A percentile compares a stretch with the other conserved stretches of the same genome.
These are phyloP conservation scores for Chloebia gouldiae DNA, from an alignment of 2,113 vertebrate genomes.

Conservation along the genomic window DNA sequence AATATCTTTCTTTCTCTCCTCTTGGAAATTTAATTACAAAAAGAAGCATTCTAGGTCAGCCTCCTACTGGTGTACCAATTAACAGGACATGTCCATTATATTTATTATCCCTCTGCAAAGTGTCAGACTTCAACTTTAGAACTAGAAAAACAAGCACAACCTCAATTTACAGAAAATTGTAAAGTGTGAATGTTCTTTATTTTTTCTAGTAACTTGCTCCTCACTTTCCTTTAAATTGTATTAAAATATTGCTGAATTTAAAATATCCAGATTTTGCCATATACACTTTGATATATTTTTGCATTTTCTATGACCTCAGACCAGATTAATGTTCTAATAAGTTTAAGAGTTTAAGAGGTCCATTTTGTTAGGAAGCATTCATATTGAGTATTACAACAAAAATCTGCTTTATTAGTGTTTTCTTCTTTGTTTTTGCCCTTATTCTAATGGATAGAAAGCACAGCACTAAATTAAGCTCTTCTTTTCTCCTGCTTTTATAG, in stretches of 20 bases:
- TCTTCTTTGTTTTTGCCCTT: not conserved
- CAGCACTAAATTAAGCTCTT: not conserved
- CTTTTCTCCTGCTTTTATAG: not conserved
- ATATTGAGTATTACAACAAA: not conserved
- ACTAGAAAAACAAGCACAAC: not conserved
- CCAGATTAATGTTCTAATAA: not conserved
- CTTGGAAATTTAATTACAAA: conserved; percentile 28
- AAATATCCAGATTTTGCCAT: not conserved
- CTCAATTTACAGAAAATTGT: conserved; percentile 12
- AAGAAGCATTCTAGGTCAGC: conserved; percentile 22
- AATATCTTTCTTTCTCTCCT: not conserved
- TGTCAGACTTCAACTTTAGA: conserved; percentile 23
- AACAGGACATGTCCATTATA: conserved; percentile 25
- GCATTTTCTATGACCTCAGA: not conserved
- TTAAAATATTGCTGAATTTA: not conserved
- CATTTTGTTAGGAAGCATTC: not conserved
- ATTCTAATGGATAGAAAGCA: not conserved
- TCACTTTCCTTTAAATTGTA: not conserved
- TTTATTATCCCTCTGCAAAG: conserved; percentile 22
- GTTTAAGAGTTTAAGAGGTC: not conserved
- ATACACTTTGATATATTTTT: not conserved
- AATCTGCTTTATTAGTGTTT: not conserved
- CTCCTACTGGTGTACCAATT: conserved; percentile 31
- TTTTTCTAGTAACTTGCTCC: not conserved
- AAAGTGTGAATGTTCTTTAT: not conserved